Base-by-base conservation (phyloP, 2,888 invertebrate species). In the Hecatera dysodea region DNA sequence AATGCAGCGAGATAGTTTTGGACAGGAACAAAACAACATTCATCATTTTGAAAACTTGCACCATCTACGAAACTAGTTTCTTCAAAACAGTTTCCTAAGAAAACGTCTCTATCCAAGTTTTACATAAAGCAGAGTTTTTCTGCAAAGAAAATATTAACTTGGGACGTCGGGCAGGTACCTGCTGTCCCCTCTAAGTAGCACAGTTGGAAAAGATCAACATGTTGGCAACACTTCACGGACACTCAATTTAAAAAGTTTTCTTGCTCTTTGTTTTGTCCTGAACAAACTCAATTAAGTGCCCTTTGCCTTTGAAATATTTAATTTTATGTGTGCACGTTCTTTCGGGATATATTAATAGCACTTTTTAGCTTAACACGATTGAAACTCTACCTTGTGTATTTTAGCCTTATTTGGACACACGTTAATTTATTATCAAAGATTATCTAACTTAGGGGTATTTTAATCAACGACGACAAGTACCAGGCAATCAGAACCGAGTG, bases 281-380 rank as follows among this genome's bases (percentile, higher is more conserved):
- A 95, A 94, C 95, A 96, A 95, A 96, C 95, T 94, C 95, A 95
- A 95, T 95, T 95, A 95, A 93, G 91, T 95, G 93, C 92, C 92
- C 92, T 93, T 93, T 93, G 92, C 91, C 91, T 92, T 92, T 89
- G 87, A 88, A 93, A 92, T 93, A 91, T 93, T 94, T 93, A 93
- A 93, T 92, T 93, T 92, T 89, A 88, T 88, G 88, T 90, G 82
- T 80, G 76, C 78, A 75, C 72, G 75, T 80, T 84, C 78, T 86
- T 87, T 78, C 53, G 17, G 66, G 64, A 70, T 75, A 73, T 77
- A 81, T 75, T 72, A 69, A 73, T 44, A 62, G 59, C 53, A 72
- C 71, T 75, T 75, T 69, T 56, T 71, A 77, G 72, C 76, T 72
- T 69, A 75, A 82, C 77, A 74, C 65, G 66, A 67, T 78, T 85